Percentiles rank a stretch among this genome's conserved stretches.
Evolutionary conservation across 2,797 vertebrate genomes (phyloP).

Genomic region (Hippoglossus hippoglossus): DNA sequence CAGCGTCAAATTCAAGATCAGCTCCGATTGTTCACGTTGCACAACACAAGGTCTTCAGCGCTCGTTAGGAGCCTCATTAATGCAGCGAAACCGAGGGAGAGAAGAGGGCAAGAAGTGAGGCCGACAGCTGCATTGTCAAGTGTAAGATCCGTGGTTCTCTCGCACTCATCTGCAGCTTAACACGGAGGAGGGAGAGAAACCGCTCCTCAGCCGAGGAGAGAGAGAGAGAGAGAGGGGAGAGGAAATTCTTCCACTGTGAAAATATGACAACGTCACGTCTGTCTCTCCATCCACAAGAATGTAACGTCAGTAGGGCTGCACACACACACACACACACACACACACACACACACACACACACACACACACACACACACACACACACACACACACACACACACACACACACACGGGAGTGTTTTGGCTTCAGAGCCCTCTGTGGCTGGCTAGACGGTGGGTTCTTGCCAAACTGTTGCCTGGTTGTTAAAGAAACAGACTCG

Average conservation of each 20-base stretch:
- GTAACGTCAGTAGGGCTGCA: constrained; percentile 42
- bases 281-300: constrained; percentile 71
- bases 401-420: constrained; percentile 36
- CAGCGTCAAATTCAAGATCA: constrained; percentile 23
- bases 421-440: constrained; percentile 39
- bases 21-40: constrained; percentile 3
- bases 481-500: constrained; percentile 55
- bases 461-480: constrained; percentile 57
- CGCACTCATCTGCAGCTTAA: constrained; percentile 4
- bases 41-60: background rate
- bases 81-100: background rate
- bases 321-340: constrained; percentile 20
- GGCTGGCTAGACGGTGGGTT: constrained; percentile 29
- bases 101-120: background rate
- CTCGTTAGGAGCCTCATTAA: constrained; percentile 53
- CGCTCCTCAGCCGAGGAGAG: background rate
- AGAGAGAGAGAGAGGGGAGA: background rate
- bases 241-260: constrained; percentile 66
- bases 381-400: constrained; percentile 23
- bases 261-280: constrained; percentile 73
- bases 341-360: constrained; percentile 22
- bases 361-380: constrained; percentile 24
- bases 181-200: background rate
- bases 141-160: background rate
- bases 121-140: constrained; percentile 6